These are phyloP conservation scores for Labrus mixtus DNA, from an alignment of 2,113 vertebrate species.

Conservation along the genomic window DNA sequence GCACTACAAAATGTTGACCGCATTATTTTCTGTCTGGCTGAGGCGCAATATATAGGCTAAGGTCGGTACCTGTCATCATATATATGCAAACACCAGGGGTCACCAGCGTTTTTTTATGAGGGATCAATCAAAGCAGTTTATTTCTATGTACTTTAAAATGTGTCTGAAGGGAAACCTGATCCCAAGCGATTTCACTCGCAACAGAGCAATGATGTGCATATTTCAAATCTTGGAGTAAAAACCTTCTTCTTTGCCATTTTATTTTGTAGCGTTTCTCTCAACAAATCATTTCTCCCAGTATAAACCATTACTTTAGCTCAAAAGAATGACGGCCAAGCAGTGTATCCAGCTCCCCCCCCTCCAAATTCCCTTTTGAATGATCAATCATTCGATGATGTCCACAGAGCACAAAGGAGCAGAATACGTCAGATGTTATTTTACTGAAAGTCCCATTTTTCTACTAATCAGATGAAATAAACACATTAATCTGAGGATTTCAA, in stretches of 20 bases:
- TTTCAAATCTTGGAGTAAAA: not conserved
- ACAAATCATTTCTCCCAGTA: slow-evolving; percentile 23
- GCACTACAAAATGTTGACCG: too few species aligned
- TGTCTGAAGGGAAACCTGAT: not conserved
- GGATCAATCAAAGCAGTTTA: not conserved
- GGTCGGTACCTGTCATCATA: not conserved
- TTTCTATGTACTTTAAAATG: not conserved
- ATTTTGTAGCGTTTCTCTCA: slow-evolving; percentile 16
- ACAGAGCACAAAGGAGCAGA: slow-evolving; percentile 36
- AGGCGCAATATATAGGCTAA: not conserved
- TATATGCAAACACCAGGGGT: not conserved
- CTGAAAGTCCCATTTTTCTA: slow-evolving; percentile 50
- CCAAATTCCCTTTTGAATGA: slow-evolving; percentile 39
- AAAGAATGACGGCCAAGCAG: slow-evolving; percentile 45
- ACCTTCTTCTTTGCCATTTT: not conserved
- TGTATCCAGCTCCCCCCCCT: slow-evolving; percentile 8
- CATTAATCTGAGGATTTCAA: slow-evolving; percentile 58
- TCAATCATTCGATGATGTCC: slow-evolving; percentile 52
- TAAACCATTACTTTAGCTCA: slow-evolving; percentile 51
- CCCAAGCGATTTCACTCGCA: not conserved
- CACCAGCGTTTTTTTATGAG: not conserved
- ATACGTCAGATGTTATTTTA: slow-evolving; percentile 65
- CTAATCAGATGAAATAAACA: slow-evolving; percentile 63
- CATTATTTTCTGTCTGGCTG: not conserved
- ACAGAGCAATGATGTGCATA: not conserved